Conservation (phyloP, 2,113 vertebrate species). For the Mormoops blainvillei region DNA sequence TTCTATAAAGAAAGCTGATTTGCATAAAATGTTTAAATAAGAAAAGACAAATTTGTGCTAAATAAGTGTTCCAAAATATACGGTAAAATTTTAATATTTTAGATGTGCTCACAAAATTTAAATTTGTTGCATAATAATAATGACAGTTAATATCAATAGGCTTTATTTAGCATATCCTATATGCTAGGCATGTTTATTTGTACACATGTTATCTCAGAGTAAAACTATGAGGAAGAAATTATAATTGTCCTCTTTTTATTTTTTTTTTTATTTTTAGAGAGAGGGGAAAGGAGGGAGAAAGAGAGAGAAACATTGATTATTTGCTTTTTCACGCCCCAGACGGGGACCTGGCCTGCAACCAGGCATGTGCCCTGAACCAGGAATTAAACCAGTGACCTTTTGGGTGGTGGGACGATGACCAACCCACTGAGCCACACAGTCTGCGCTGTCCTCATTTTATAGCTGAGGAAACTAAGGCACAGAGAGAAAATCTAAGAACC, state of each 20-base stretch:
- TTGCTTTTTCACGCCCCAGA: too few relatives aligned
- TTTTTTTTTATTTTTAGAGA: not conserved
- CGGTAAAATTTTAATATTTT: not conserved
- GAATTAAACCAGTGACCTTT: too few relatives aligned
- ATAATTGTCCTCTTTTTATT: not conserved
- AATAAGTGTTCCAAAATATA: not conserved
- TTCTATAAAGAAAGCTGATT: not conserved
- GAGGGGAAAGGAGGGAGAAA: too few relatives aligned
- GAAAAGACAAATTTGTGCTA: not conserved
- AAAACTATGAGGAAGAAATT: not conserved
- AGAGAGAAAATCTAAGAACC: not conserved
- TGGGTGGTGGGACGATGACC: too few relatives aligned
- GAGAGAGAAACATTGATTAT: too few relatives aligned
- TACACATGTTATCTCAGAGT: not conserved
- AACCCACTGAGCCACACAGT: too few relatives aligned
- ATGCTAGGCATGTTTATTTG: not conserved
- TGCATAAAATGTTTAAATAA: not conserved
- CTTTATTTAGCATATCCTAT: not conserved
- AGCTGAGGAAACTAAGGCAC: not conserved
- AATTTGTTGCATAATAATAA: not conserved
- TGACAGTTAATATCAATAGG: not conserved
- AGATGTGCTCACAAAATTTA: not conserved
- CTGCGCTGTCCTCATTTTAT: too few relatives aligned
- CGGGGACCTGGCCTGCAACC: too few relatives aligned
- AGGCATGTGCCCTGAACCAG: too few relatives aligned